Percentiles rank a stretch among this genome's conserved stretches.
Evolutionary conservation across 2,113 vertebrate species (phyloP).

Genomic region (Nyctibius bracteatus): DNA sequence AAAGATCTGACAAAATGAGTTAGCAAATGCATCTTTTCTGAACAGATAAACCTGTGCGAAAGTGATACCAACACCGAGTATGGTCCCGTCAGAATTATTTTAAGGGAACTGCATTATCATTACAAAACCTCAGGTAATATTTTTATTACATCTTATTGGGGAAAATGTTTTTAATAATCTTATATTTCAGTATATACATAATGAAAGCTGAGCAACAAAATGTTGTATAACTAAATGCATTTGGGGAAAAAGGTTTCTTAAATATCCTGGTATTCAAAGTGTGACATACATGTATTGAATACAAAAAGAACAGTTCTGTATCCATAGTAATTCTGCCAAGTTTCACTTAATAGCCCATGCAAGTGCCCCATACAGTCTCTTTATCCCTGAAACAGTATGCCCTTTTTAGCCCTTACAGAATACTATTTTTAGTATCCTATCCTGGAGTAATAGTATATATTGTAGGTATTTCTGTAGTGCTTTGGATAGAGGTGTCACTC

Average conservation of each 20-base stretch:
- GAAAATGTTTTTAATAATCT: neutral
- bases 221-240: neutral
- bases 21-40: neutral
- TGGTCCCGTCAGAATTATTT: constrained; percentile 78
- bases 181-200: neutral
- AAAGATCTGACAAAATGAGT: neutral
- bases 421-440: neutral
- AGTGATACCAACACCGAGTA: constrained; percentile 72
- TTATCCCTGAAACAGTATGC: neutral
- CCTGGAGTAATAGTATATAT: neutral
- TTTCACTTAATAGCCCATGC: neutral
- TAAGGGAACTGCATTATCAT: constrained; percentile 65
- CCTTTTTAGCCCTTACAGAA: neutral
- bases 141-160: neutral
- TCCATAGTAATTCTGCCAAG: neutral
- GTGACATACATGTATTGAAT: neutral
- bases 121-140: constrained; percentile 66
- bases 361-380: neutral
- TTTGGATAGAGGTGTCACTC: neutral
- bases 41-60: constrained; percentile 80
- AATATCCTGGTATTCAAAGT: neutral
- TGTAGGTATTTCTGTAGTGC: neutral
- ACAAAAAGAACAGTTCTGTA: neutral
- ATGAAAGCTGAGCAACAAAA: neutral
- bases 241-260: neutral